Percentiles rank a stretch among this genome's conserved stretches.
Evolutionary conservation across 2,888 invertebrate species (phyloP).

Genomic region (Electrophaes corylata): DNA sequence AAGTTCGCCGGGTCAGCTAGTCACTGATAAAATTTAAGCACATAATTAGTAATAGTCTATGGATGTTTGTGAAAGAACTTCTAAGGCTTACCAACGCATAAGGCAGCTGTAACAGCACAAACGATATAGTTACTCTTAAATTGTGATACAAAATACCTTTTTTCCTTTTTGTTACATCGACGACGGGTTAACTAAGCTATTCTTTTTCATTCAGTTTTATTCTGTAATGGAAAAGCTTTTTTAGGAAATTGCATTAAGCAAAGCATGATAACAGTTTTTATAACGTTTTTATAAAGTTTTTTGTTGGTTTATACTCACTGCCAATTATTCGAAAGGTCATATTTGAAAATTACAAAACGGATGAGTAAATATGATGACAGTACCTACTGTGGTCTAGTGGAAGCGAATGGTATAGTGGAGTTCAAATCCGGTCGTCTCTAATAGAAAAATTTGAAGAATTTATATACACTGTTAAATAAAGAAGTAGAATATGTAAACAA

Average conservation of each 20-base stretch:
- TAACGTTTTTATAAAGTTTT: conserved; percentile 2
- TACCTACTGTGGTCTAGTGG: too few species aligned
- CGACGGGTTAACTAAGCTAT: neutral
- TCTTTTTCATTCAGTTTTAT: conserved; percentile 20
- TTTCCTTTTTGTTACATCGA: neutral
- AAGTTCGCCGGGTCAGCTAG: too few species aligned
- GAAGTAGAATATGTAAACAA: too few species aligned
- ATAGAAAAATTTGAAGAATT: too few species aligned
- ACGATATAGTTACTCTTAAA: neutral
- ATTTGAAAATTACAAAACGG: conserved; percentile 23
- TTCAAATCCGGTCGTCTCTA: too few species aligned
- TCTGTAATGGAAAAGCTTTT: conserved; percentile 28
- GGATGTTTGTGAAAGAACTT: too few species aligned
- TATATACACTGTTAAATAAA: too few species aligned
- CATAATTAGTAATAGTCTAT: too few species aligned
- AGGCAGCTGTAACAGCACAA: neutral
- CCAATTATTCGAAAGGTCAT: conserved; percentile 37
- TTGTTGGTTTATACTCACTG: conserved; percentile 23
- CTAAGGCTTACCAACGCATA: neutral
- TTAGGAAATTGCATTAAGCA: conserved; percentile 30
- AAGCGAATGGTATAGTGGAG: too few species aligned
- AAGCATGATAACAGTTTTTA: conserved; percentile 28
- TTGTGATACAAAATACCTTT: neutral
- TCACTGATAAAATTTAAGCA: too few species aligned
- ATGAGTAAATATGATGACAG: neutral